Evolutionary conservation across 1,140 invertebrate genomes (phyloP).

Genomic region (Harpegnathos saltator): DNA sequence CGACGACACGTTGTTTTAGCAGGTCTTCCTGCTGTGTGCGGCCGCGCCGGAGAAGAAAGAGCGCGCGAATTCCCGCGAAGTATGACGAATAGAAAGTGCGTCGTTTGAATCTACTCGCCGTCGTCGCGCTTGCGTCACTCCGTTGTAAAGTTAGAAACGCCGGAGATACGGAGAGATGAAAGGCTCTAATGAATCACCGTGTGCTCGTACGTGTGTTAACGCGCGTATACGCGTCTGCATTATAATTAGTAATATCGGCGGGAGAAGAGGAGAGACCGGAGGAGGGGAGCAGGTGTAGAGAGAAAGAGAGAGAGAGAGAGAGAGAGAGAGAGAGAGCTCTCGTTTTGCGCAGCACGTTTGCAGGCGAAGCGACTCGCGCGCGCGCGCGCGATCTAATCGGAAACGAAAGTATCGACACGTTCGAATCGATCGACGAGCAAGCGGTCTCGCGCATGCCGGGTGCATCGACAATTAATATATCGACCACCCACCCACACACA

Average conservation of each 20-base stretch:
- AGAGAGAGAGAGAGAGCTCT: not conserved
- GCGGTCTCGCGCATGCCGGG: slow-evolving; percentile 19
- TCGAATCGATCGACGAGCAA: slow-evolving; percentile 26
- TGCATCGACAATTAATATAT: slow-evolving; percentile 14
- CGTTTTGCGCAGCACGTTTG: slow-evolving; percentile 24
- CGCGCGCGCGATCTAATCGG: slow-evolving; percentile 47
- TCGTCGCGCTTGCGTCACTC: slow-evolving; percentile 43
- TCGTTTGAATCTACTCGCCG: slow-evolving; percentile 32
- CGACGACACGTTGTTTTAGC: too few species aligned
- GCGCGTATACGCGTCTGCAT: not conserved
- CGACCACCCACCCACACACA: too few species aligned
- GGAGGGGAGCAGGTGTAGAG: not conserved
- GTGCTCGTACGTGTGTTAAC: slow-evolving; percentile 15
- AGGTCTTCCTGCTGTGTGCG: too few species aligned
- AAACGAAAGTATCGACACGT: slow-evolving; percentile 48
- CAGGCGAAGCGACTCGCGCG: slow-evolving; percentile 35
- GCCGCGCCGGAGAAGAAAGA: not conserved
- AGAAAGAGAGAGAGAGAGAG: not conserved
- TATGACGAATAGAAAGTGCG: slow-evolving; percentile 35
- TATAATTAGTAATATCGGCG: slow-evolving; percentile 36
- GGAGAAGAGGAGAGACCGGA: not conserved
- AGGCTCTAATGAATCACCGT: slow-evolving; percentile 46
- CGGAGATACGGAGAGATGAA: slow-evolving; percentile 32
- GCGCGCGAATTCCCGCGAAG: not conserved
- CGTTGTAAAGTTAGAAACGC: slow-evolving; percentile 47